Base-by-base conservation (phyloP, 2,888 invertebrate genomes). In the Diarsia brunnea region DNA sequence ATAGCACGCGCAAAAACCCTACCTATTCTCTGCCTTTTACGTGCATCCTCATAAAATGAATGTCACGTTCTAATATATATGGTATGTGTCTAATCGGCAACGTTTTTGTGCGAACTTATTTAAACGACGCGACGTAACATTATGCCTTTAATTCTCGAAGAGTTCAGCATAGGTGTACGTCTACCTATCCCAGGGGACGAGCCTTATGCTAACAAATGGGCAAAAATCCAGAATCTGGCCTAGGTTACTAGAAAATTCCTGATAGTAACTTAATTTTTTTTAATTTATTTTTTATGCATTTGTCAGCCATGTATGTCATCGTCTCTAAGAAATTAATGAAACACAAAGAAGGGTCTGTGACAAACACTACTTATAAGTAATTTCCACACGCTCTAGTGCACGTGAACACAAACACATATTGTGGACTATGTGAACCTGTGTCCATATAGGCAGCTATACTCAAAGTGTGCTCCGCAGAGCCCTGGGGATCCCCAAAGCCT, bases 11-110 rank as follows among this genome's bases (percentile, higher is more conserved):
- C 69, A 72, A 72, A 76, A 69, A 68, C 69, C 49, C 60, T 58
- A 60, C 49, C 27, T 64, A 80, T 71, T 71, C 51, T 69, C 21
- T 55, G 47, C 71, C 76, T 68, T 81, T 61, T 80, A 75, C 45
- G 81, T 80, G 21, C 11, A 79, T 60, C 43, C 53, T 74, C 10
- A 60, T 73, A 45, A 63, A 63, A n/a, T 38, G 14, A 58, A 69
- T 78, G 78, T 77, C 65, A 77, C 43, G 53, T 80, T 60, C 21
- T 47, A 55, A 61, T 65, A 24, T 65, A 24, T 68, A 47, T 72
- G 49, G 51, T 45, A 27, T 21, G 65, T 70, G 70, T 60, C 38
- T 38, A 71, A 81, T 69, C 16, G 2, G 49, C 24, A 64, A 55
- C 16, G 53, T 63, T 69, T 81, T 65, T 76, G 47, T 47, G 45